Base-by-base conservation (phyloP, 2,888 invertebrate species). In the Adelognathus sp. region DNA sequence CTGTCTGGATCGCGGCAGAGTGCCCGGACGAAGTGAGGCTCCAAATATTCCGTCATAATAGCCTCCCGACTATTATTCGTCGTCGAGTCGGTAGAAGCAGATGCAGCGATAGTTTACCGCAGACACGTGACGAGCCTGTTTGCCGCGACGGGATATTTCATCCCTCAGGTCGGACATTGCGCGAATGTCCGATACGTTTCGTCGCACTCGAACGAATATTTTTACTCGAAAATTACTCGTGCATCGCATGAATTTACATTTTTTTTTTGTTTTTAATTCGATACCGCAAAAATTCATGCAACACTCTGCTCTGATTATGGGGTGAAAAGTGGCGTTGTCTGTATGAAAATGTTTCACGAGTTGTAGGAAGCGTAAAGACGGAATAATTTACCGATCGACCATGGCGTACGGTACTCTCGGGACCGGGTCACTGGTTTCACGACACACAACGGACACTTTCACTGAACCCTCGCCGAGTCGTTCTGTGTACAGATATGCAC, bases 1-100 rank as follows among this genome's bases (percentile, higher is more conserved):
- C 92, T 89, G 84, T 93, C 93, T 61, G 93, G 93, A 85, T 93
- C 93, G 84, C 92, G 92, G 89, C 92, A 92, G 77, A 93, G 92
- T 83, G 93, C 93, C 86, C 92, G 92, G 82, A 93, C 91, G 85
- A 93, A 93, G 85, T 92, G 92, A 74, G 92, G 92, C 88, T 93
- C 93, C 87, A 92, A 90, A 86, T 92, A 92, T 88, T 92, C 92
- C 89, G 92, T 92, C 92, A 92, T 93, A 88, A 86, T 89, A 84
- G 83, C 76, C 81, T 72, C 76, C 61, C 71, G 66, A 80, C 81
- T 82, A 80, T 80, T 80, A 76, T 76, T 76, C 78, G 66, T 71
- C 76, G 66, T 66, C 36, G 63, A 72, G 69, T 76, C 58, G 73
- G 54, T 61, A 71, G 66, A 75, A 70, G 76, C 58, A 66, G 63